Percentiles rank a stretch among this genome's conserved stretches.
phyloP scores from a whole-genome alignment of 2,797 vertebrate species.

The Streptopelia turtur region DNA sequence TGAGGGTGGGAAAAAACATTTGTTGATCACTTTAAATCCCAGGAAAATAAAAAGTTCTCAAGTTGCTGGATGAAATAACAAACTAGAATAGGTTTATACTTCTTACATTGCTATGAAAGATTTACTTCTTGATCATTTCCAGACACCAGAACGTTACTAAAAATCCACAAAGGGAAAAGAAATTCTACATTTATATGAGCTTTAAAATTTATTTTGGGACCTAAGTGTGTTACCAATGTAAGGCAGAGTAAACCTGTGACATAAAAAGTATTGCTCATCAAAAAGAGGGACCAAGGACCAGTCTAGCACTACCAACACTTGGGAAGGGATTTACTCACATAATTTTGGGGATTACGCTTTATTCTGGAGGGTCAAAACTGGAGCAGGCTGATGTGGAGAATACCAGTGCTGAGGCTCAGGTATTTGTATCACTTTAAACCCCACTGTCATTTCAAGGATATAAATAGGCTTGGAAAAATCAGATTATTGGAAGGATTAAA shows the following conservation, averaged over 20 bases:
- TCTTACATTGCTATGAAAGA: conserved; percentile 53
- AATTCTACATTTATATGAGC: conserved; percentile 31
- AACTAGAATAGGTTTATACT: conserved; percentile 51
- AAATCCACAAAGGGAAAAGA: conserved; percentile 52
- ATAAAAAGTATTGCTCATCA: background rate
- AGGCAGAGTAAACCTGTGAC: background rate
- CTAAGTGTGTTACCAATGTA: background rate
- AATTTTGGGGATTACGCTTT: background rate
- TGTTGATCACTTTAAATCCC: conserved; percentile 48
- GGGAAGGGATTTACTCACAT: background rate
- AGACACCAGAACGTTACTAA: conserved; percentile 58
- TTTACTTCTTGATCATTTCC: conserved; percentile 67
- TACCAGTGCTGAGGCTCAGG: background rate
- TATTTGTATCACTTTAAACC: conserved; percentile 46
- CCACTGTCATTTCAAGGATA: conserved; percentile 55
- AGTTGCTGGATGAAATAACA: conserved; percentile 63
- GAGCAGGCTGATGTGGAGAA: background rate
- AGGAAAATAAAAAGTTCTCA: conserved; percentile 55
- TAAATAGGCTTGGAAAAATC: conserved; percentile 70
- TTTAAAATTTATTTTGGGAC: conserved; percentile 40
- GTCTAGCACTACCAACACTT: background rate
- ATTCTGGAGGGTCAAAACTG: background rate
- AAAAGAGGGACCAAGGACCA: background rate
- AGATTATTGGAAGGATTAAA: conserved; percentile 71
- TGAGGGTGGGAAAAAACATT: conserved; percentile 34